Percentiles rank a stretch among this genome's conserved stretches.
Conservation (phyloP, 2,888 invertebrate species). For the Oligia fasciuncula region DNA sequence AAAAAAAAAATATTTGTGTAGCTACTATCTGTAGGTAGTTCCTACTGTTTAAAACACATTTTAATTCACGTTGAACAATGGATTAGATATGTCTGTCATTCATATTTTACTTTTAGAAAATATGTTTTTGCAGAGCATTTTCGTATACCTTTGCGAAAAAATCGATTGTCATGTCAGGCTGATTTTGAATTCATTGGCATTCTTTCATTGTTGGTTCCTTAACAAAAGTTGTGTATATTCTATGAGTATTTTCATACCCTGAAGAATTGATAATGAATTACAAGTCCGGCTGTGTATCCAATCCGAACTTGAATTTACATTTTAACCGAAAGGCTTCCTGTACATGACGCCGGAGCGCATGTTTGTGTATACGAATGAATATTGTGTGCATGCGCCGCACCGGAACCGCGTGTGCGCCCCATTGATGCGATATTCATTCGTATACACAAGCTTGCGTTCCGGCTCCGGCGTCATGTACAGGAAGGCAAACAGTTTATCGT, state of each 20-base stretch:
- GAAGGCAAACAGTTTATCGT: background rate
- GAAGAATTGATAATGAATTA: background rate
- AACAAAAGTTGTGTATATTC: background rate
- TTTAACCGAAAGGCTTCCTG: background rate
- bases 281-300: conserved; percentile 1
- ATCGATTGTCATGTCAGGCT: background rate
- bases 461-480: background rate
- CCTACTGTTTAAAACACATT: background rate
- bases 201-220: background rate
- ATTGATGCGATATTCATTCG: background rate
- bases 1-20: background rate
- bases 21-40: background rate
- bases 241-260: background rate
- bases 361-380: background rate
- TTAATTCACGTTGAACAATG: background rate
- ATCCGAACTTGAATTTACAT: conserved; percentile 4
- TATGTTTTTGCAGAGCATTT: background rate
- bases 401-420: too few species aligned
- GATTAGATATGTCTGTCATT: background rate
- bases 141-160: background rate
- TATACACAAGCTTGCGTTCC: background rate
- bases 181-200: background rate
- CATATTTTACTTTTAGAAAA: background rate
- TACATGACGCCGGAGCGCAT: background rate
- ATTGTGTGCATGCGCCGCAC: too few species aligned